Conservation (phyloP, 2,888 invertebrate genomes). For the Cephalotes varians region DNA sequence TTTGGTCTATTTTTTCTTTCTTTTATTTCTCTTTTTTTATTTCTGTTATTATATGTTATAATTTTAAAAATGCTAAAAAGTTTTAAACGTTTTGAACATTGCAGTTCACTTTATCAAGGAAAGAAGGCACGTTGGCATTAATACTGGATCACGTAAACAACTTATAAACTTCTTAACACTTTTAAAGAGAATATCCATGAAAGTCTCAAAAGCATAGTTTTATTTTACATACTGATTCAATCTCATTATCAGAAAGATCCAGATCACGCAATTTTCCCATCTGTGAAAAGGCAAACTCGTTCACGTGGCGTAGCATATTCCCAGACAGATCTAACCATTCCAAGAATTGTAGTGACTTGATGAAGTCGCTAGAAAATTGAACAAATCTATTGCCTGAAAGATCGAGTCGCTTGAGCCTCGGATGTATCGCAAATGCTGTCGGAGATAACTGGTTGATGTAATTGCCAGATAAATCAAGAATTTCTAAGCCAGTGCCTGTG, state of each 20-base stretch:
- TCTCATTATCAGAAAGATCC: constrained; percentile 91
- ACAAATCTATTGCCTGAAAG: constrained; percentile 93
- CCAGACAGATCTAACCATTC: constrained; percentile 92
- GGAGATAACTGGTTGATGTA: constrained; percentile 93
- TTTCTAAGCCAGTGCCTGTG: constrained; percentile 93
- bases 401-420: constrained; percentile 90
- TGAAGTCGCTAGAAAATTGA: constrained; percentile 94
- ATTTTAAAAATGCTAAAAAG: too few relatives aligned
- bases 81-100: too few relatives aligned
- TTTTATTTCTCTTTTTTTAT: not conserved
- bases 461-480: constrained; percentile 93
- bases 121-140: too few relatives aligned
- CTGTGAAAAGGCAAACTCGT: constrained; percentile 94
- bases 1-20: not conserved
- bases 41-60: not conserved
- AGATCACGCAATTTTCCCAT: constrained; percentile 91
- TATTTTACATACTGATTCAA: constrained; percentile 90
- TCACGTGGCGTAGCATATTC: constrained; percentile 92
- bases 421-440: constrained; percentile 94
- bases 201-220: too few relatives aligned
- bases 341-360: constrained; percentile 92
- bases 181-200: too few relatives aligned
- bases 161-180: too few relatives aligned
- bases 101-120: too few relatives aligned
- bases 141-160: too few relatives aligned